These are phyloP conservation scores for Periphyllus acericola DNA, from an alignment of 2,888 invertebrate species.

Conservation along the genomic window DNA sequence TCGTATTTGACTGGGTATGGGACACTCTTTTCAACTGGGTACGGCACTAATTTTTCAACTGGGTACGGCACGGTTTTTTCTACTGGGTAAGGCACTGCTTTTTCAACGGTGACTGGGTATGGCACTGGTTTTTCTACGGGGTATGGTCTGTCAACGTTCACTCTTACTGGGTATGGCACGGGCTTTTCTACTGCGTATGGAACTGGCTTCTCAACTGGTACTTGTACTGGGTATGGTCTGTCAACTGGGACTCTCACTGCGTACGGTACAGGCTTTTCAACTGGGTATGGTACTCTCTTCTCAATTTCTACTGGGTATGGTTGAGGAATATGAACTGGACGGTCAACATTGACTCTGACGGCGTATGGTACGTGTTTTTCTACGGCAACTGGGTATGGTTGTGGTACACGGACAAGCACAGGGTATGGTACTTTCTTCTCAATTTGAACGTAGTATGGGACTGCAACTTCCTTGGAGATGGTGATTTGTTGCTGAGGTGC, in stretches of 20 bases:
- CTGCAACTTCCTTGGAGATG: slow-evolving; percentile 78
- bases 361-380: slow-evolving; percentile 69
- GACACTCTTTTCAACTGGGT: slow-evolving; percentile 73
- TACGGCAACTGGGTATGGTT: slow-evolving; percentile 72
- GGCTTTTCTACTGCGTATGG: slow-evolving; percentile 74
- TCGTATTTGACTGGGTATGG: slow-evolving; percentile 67
- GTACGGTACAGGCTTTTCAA: slow-evolving; percentile 69
- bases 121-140: slow-evolving; percentile 83
- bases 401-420: slow-evolving; percentile 73
- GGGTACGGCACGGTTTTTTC: slow-evolving; percentile 75
- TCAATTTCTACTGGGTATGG: slow-evolving; percentile 65
- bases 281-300: slow-evolving; percentile 66
- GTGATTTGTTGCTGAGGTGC: slow-evolving; percentile 73
- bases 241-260: slow-evolving; percentile 70
- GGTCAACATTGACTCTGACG: slow-evolving; percentile 76
- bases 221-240: slow-evolving; percentile 71
- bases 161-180: slow-evolving; percentile 72
- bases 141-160: slow-evolving; percentile 76
- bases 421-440: slow-evolving; percentile 76
- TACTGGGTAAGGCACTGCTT: slow-evolving; percentile 79
- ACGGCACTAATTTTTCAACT: slow-evolving; percentile 74
- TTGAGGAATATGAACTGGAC: slow-evolving; percentile 64
- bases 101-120: slow-evolving; percentile 80
- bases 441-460: slow-evolving; percentile 75
- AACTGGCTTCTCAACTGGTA: slow-evolving; percentile 73